These are phyloP conservation scores for Tholera decimalis DNA, from an alignment of 2,888 invertebrate genomes.

Conservation along the genomic window DNA sequence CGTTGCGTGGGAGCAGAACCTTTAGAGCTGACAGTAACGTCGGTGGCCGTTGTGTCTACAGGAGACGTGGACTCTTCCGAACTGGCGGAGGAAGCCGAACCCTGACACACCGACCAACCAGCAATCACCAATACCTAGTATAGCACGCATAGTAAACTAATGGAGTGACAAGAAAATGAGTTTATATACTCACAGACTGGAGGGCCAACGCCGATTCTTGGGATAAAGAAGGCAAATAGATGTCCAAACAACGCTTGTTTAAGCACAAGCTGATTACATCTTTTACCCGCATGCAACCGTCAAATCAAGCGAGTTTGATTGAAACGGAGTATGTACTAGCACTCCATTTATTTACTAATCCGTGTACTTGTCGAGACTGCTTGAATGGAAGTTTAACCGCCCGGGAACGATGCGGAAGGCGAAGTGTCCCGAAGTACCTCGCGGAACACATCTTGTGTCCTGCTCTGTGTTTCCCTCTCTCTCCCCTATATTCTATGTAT, in stretches of 20 bases:
- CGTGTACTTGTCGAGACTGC: constrained; percentile 7
- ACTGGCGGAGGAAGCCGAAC: constrained; percentile 86
- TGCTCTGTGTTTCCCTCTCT: constrained; percentile 43
- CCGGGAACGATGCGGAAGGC: too few species aligned
- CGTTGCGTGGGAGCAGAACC: constrained; percentile 80
- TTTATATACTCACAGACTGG: neutral
- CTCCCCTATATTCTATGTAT: constrained; percentile 56
- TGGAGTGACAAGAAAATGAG: constrained; percentile 32
- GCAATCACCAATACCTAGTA: constrained; percentile 24
- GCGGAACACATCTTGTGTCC: neutral
- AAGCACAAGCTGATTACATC: constrained; percentile 7
- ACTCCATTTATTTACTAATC: constrained; percentile 51
- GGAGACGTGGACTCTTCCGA: constrained; percentile 76
- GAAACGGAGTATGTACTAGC: neutral
- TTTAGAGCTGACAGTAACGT: constrained; percentile 78
- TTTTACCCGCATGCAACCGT: neutral
- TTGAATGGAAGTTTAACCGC: neutral
- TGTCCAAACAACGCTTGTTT: neutral
- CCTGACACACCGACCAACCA: constrained; percentile 75
- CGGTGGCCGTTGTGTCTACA: constrained; percentile 72
- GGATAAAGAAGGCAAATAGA: neutral
- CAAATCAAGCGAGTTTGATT: neutral
- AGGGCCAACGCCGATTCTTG: neutral
- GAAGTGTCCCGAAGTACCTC: too few species aligned
- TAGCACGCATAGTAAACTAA: constrained; percentile 33